A percentile compares a stretch with the other conserved stretches of the same genome.
Evolutionary conservation across 2,888 invertebrate species (phyloP).

Genomic region (Dione juno): DNA sequence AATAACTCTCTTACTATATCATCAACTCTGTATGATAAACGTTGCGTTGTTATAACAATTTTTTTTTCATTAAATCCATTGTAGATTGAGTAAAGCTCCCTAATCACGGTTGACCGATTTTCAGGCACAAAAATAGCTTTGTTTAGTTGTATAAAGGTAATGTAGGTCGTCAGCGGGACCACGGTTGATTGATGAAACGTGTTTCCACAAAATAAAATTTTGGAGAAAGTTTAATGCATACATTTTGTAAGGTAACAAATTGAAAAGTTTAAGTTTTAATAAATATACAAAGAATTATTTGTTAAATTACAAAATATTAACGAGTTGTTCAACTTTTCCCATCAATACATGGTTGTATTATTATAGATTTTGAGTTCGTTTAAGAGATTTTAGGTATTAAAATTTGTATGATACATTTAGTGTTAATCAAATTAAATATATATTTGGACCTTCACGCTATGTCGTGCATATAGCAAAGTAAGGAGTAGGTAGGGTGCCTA

Average conservation of each 20-base stretch:
- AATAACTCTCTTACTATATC: neutral
- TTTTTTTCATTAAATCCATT: slow-evolving; percentile 5
- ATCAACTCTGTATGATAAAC: neutral
- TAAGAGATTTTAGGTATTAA: too few species aligned
- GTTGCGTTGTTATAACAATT: neutral
- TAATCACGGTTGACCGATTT: slow-evolving; percentile 47
- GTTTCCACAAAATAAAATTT: slow-evolving; percentile 33
- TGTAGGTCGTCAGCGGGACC: slow-evolving; percentile 43
- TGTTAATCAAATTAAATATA: too few species aligned
- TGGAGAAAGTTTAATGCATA: neutral
- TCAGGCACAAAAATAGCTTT: slow-evolving; percentile 48
- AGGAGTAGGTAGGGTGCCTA: too few species aligned
- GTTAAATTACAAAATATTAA: neutral
- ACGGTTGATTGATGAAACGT: slow-evolving; percentile 43
- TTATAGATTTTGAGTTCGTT: too few species aligned
- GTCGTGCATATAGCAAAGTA: too few species aligned
- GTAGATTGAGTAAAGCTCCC: slow-evolving; percentile 26
- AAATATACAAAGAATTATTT: neutral
- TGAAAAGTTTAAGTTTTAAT: neutral
- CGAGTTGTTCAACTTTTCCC: neutral
- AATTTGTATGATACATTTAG: too few species aligned
- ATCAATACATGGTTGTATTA: neutral
- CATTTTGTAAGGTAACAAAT: slow-evolving; percentile 15
- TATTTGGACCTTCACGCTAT: too few species aligned
- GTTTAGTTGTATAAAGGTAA: slow-evolving; percentile 46